phyloP scores from a whole-genome alignment of 1,140 invertebrate genomes.

The Drosophila jambulina region DNA sequence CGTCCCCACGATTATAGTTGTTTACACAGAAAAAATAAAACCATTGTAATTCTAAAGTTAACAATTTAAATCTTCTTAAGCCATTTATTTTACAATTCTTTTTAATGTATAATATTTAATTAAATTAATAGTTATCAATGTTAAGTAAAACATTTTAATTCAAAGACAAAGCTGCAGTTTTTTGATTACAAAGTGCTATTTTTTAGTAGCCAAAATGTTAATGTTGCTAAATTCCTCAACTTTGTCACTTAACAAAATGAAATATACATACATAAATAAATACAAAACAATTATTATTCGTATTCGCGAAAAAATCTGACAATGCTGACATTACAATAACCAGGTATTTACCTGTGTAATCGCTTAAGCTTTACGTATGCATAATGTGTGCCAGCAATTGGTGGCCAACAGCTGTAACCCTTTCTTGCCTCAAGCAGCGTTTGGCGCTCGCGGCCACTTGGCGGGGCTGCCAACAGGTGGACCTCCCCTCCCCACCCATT shows the following conservation, averaged over 20 bases:
- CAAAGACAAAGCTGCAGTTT: too few relatives aligned
- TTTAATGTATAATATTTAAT: neutral
- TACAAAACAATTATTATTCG: neutral
- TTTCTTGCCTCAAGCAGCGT: slow-evolving; percentile 9
- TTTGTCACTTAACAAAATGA: neutral
- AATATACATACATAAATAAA: neutral
- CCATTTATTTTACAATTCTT: neutral
- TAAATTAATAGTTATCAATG: neutral
- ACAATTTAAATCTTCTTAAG: neutral
- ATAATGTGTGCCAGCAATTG: neutral
- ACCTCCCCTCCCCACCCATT: slow-evolving; percentile 22
- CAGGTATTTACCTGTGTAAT: slow-evolving; percentile 1
- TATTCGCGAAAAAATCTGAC: neutral
- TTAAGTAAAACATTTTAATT: neutral
- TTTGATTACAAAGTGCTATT: neutral
- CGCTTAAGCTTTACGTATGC: neutral
- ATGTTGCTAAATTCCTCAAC: neutral
- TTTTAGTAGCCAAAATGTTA: neutral
- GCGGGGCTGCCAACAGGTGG: slow-evolving; percentile 67
- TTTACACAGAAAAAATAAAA: too few relatives aligned
- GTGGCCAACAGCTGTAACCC: slow-evolving; percentile 51
- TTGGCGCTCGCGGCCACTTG: slow-evolving; percentile 26
- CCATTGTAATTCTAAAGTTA: neutral
- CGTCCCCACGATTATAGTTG: too few relatives aligned
- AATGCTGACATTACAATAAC: neutral